These are phyloP conservation scores for Erpornis zantholeuca DNA, from an alignment of 2,113 vertebrate genomes.

Conservation along the genomic window DNA sequence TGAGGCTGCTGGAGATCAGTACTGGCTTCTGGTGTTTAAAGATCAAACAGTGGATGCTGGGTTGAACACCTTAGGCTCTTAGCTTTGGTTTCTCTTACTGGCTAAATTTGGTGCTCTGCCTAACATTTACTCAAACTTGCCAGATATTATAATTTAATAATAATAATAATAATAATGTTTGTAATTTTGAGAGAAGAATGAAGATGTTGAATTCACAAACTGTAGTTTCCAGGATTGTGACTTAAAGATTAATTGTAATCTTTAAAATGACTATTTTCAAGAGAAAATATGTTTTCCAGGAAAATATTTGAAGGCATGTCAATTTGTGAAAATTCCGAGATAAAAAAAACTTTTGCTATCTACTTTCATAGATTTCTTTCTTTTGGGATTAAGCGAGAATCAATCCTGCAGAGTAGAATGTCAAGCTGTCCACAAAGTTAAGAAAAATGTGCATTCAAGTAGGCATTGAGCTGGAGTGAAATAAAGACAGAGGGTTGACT, in stretches of 20 bases:
- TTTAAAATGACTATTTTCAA: not conserved
- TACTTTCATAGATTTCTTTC: not conserved
- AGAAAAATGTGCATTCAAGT: not conserved
- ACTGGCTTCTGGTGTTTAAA: not conserved
- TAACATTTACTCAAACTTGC: not conserved
- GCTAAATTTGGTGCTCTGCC: slow-evolving; percentile 17
- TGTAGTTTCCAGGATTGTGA: not conserved
- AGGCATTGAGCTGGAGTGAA: not conserved
- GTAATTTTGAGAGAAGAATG: not conserved
- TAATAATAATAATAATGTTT: not conserved
- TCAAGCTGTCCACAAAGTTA: not conserved
- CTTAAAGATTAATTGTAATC: not conserved
- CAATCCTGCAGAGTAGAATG: not conserved
- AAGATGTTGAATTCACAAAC: not conserved
- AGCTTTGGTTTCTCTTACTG: not conserved
- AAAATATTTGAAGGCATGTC: not conserved
- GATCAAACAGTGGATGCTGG: not conserved
- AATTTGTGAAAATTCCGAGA: not conserved
- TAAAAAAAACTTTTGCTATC: not conserved
- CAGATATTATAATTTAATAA: not conserved
- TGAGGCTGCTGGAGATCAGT: not conserved
- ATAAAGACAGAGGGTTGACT: not conserved
- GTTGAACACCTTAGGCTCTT: not conserved
- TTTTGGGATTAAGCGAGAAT: not conserved
- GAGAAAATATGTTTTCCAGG: not conserved